Evolutionary conservation across 2,797 vertebrate genomes (phyloP).

Genomic region (Phrynocephalus forsythii): DNA sequence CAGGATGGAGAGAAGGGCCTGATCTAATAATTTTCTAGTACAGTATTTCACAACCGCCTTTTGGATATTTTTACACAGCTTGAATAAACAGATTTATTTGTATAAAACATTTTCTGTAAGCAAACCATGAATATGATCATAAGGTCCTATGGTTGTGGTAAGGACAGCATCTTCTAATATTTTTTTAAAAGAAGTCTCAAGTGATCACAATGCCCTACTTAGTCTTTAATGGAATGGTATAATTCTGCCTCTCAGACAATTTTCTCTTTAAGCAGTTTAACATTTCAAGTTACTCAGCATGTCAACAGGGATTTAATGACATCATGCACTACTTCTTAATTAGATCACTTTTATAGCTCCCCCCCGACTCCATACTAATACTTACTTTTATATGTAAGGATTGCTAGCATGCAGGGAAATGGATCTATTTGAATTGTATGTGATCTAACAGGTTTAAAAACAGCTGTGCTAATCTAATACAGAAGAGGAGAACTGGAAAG

Average conservation of each 20-base stretch:
- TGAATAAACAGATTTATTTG: background rate
- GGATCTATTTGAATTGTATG: background rate
- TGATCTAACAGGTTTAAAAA: background rate
- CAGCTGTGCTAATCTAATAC: background rate
- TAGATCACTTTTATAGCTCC: slow-evolving; percentile 24
- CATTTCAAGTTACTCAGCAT: slow-evolving; percentile 50
- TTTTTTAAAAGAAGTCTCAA: background rate
- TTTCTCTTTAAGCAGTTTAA: slow-evolving; percentile 47
- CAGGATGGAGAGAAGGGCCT: background rate
- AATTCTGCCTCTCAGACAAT: slow-evolving; percentile 12
- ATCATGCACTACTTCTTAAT: slow-evolving; percentile 46
- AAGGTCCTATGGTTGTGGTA: background rate
- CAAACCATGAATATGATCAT: background rate
- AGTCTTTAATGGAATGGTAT: background rate
- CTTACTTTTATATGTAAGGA: slow-evolving; percentile 14
- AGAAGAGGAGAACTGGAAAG: background rate
- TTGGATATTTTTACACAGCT: too few species aligned
- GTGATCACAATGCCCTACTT: background rate
- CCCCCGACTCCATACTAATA: background rate
- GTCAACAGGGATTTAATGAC: slow-evolving; percentile 48
- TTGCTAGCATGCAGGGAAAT: background rate
- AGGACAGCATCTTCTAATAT: background rate
- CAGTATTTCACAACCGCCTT: background rate
- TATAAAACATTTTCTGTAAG: background rate
- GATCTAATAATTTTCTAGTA: background rate